Base-by-base conservation (phyloP, 2,888 invertebrate genomes). In the Drosophila sordidapex region DNA sequence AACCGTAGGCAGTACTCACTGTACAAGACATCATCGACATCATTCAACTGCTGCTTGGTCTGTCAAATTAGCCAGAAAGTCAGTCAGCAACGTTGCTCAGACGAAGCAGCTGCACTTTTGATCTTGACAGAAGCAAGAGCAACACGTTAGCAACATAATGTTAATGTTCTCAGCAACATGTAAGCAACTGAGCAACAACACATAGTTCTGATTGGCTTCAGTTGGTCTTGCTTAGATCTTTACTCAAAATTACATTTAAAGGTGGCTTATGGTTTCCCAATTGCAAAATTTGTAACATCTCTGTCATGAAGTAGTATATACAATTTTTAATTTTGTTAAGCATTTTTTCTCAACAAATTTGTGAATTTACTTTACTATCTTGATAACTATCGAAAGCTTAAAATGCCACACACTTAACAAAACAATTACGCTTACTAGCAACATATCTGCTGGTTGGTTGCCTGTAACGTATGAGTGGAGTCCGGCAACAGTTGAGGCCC, bases 61-160 rank as follows among this genome's bases (percentile, higher is more conserved):
- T 89, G 88, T 89, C 90, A 83, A 87, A 83, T 83, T 83, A 89
- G 85, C 82, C 88, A 78, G 68, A 82, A 73, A 78, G 35, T 76
- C 81, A 76, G 78, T 76, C 61, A 67, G 83, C 82, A 79, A 68
- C 72, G 83, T 70, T 43, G 11, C 31, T 27, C 40, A 60, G 52
- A 38, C 15, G 49, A 53, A 48, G 64, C 81, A 51, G 63, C 64
- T 38, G 56, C 53, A 35, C 38, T 33, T 58, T 35, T 7, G 13
- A 21, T 36, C 27, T 36, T 53, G 10, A 54, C 54, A 35, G 46
- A 25, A 25, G 46, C 46, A 46, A 46, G 4, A n/a, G 54, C 63
- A 53, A 51, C 48, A 66, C 31, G 40, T 56, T 65, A 61, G 74
- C 74, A 79, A 72, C 70, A 79, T 72, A 63, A 46, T 71, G 70